Base-by-base conservation (phyloP, 2,888 invertebrate species). In the Sphaeridia pumilis region DNA sequence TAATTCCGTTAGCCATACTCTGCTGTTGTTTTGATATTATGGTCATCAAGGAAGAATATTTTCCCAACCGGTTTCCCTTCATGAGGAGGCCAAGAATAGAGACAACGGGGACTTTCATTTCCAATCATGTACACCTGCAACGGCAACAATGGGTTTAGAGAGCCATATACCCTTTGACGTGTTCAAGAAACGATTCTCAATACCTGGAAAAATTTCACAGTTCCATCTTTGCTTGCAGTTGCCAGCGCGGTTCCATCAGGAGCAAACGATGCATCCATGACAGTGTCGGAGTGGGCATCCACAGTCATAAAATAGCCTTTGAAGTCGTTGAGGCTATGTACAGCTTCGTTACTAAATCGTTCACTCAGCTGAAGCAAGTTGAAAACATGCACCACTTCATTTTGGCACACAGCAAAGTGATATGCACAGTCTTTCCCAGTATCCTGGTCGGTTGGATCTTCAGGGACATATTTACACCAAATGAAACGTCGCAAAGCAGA, bases 191-290 rank as follows among this genome's bases (percentile, higher is more conserved):
- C n/a, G n/a, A n/a, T n/a, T 41, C 56, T 35, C 49, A 68, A 67
- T 52, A 74, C 72, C 76, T 93, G 89, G 71, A 87, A 93, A 74
- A 95, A 95, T 71, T 88, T 86, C 45, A 94, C 87, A 67, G 81
- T 78, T 47, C 94, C 95, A 72, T 92, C 90, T 1, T 78, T 74
- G 67, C 86, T 83, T 27, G 89, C 90, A 35, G 92, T 87, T 42
- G 93, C 92, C 53, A 95, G 78, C 10, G 93, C 93, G 20, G 89
- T 87, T 27, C 92, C 94, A 74, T 94, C 95, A 0, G 93, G 92
- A 42, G 92, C 88, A 71, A 94, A 85, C 31, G 87, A 82, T 12
- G 88, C 88, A 73, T 88, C 87, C 17, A 86, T 80, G 46, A 93
- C 81, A 22, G 78, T 75, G 66, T 79, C 73, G 0, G 74, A 70